These are phyloP conservation scores for Trachymyrmex septentrionalis DNA, from an alignment of 1,140 invertebrate species.

Conservation along the genomic window DNA sequence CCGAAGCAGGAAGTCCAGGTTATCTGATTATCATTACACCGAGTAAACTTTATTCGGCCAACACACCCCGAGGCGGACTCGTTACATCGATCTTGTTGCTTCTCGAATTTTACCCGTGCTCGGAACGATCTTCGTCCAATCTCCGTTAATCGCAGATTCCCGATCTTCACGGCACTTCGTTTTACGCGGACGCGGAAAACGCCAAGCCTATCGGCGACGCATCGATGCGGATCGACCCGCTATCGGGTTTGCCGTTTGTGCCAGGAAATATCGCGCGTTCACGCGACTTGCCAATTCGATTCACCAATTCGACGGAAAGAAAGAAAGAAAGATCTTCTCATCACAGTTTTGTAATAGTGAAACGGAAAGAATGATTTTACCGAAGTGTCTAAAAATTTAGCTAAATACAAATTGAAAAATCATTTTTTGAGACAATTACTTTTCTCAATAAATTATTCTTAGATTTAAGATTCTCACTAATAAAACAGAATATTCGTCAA, in stretches of 20 bases:
- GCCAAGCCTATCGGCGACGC: slow-evolving; percentile 51
- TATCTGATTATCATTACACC: slow-evolving; percentile 41
- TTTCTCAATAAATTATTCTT: too few relatives aligned
- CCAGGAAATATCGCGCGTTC: slow-evolving; percentile 40
- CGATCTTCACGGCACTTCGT: slow-evolving; percentile 33
- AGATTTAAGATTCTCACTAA: too few relatives aligned
- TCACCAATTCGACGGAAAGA: background rate
- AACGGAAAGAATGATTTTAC: too few relatives aligned
- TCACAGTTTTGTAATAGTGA: background rate
- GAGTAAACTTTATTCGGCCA: slow-evolving; percentile 36
- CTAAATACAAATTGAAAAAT: too few relatives aligned
- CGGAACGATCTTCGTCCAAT: background rate
- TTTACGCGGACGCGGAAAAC: slow-evolving; percentile 47
- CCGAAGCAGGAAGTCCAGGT: slow-evolving; percentile 21
- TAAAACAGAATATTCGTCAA: too few relatives aligned
- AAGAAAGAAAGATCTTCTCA: background rate
- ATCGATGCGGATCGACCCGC: slow-evolving; percentile 49
- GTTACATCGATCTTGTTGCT: slow-evolving; percentile 40
- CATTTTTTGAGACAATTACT: too few relatives aligned
- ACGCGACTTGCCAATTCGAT: background rate
- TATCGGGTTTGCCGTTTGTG: slow-evolving; percentile 42
- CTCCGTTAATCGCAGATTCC: slow-evolving; percentile 36
- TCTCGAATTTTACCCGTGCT: background rate
- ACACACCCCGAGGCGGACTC: slow-evolving; percentile 35
- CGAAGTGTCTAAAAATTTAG: too few relatives aligned